Evolutionary conservation across 2,888 invertebrate genomes (phyloP).

Genomic region (Thecophora atra): DNA sequence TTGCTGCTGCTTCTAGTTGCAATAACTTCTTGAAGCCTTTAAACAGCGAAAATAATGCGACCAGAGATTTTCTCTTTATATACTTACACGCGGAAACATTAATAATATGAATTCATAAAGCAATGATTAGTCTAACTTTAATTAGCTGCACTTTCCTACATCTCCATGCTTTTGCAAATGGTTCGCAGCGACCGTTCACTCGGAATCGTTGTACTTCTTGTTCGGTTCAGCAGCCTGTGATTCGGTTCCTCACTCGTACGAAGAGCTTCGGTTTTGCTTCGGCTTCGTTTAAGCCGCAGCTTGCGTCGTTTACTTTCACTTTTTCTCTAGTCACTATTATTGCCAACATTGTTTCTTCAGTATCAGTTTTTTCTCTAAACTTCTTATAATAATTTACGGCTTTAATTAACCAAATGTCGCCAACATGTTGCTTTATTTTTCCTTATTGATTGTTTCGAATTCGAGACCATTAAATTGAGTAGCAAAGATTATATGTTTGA

Average conservation of each 20-base stretch:
- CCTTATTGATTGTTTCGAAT: background rate
- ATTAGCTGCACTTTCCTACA: too few species aligned
- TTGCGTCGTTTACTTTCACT: slow-evolving; percentile 33
- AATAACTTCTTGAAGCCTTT: background rate
- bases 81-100: too few species aligned
- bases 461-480: too few species aligned
- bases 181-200: background rate
- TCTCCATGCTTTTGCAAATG: background rate
- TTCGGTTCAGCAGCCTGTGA: background rate
- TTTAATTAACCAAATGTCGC: background rate
- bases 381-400: background rate
- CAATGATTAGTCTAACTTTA: background rate
- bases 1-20: background rate
- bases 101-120: too few species aligned
- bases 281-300: background rate
- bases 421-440: background rate
- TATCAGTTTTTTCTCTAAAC: background rate
- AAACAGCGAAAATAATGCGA: too few species aligned
- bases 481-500: too few species aligned
- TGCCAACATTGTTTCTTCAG: background rate
- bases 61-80: too few species aligned
- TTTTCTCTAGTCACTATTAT: background rate
- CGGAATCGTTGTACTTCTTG: background rate
- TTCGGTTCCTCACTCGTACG: background rate
- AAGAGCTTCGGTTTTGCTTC: background rate